A percentile compares a stretch with the other conserved stretches of the same genome.
phyloP scores from a whole-genome alignment of 2,113 vertebrate genomes.

The Ornithorhynchus anatinus region DNA sequence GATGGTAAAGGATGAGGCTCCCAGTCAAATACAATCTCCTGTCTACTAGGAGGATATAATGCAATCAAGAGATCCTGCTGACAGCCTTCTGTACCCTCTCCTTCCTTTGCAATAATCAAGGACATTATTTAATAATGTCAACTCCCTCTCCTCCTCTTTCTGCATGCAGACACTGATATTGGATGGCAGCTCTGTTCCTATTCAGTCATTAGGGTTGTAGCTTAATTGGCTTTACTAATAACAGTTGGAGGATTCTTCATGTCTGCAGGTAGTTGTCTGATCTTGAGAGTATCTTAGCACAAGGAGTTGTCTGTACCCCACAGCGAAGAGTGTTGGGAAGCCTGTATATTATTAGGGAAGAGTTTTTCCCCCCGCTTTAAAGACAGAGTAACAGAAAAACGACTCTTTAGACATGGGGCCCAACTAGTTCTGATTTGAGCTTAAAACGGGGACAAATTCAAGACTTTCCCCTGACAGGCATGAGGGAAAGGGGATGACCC shows the following conservation, averaged over 20 bases:
- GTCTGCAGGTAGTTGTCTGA: background rate
- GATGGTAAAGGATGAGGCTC: slow-evolving; percentile 6
- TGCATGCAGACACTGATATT: slow-evolving; percentile 10
- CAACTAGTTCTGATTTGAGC: too few species aligned
- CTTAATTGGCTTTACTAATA: slow-evolving; percentile 6
- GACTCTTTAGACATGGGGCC: too few species aligned
- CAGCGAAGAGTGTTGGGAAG: too few species aligned
- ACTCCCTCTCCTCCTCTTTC: background rate
- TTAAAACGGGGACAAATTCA: too few species aligned
- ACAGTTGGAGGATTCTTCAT: slow-evolving; percentile 12
- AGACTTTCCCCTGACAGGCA: too few species aligned
- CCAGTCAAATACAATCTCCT: background rate
- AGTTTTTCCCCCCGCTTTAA: too few species aligned
- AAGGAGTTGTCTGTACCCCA: too few species aligned
- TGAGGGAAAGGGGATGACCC: too few species aligned
- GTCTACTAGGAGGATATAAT: background rate
- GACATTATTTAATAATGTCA: slow-evolving; percentile 15
- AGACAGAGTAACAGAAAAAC: too few species aligned
- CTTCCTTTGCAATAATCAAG: slow-evolving; percentile 7
- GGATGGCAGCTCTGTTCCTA: slow-evolving; percentile 16
- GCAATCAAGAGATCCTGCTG: slow-evolving; percentile 5
- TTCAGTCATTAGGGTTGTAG: background rate
- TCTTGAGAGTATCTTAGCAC: too few species aligned
- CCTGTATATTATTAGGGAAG: too few species aligned
- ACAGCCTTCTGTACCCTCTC: background rate